These are phyloP conservation scores for Seriola aureovittata DNA, from an alignment of 2,113 vertebrate species.

Conservation along the genomic window DNA sequence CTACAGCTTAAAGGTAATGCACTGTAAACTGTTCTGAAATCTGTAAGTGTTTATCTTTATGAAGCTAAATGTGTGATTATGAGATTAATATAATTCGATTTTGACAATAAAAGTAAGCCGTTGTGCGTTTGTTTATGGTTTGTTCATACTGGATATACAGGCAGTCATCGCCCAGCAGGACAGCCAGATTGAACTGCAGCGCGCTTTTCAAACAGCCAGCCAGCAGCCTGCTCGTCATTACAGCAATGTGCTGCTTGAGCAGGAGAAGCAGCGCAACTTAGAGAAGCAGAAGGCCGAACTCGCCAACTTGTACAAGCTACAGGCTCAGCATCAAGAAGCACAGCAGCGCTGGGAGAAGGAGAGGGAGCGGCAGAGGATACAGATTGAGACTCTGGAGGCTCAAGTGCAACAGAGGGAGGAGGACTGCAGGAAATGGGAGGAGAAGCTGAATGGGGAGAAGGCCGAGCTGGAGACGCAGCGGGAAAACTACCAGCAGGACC, in stretches of 20 bases:
- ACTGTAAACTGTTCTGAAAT: not conserved
- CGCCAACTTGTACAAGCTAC: constrained; percentile 87
- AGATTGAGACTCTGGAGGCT: constrained; percentile 77
- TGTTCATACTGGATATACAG: constrained; percentile 69
- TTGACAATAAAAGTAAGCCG: not conserved
- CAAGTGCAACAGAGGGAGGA: constrained; percentile 82
- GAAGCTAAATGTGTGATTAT: not conserved
- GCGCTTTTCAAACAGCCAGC: constrained; percentile 78
- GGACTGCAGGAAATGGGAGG: constrained; percentile 73
- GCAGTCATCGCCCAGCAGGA: constrained; percentile 88
- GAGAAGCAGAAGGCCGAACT: constrained; percentile 93
- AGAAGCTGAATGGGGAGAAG: constrained; percentile 82
- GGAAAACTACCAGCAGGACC: constrained; percentile 89
- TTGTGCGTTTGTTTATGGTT: not conserved
- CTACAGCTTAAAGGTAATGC: constrained; percentile 89
- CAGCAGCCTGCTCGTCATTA: constrained; percentile 86
- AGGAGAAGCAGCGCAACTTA: constrained; percentile 93
- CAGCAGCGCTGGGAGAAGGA: constrained; percentile 92
- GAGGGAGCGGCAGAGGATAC: constrained; percentile 77
- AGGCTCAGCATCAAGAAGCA: constrained; percentile 88
- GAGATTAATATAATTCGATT: not conserved
- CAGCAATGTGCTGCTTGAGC: constrained; percentile 89
- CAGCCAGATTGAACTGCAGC: constrained; percentile 88
- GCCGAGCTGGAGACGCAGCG: constrained; percentile 80
- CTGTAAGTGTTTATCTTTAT: not conserved